phyloP scores from a whole-genome alignment of 2,888 invertebrate species.

The Amphimallon solstitiale region DNA sequence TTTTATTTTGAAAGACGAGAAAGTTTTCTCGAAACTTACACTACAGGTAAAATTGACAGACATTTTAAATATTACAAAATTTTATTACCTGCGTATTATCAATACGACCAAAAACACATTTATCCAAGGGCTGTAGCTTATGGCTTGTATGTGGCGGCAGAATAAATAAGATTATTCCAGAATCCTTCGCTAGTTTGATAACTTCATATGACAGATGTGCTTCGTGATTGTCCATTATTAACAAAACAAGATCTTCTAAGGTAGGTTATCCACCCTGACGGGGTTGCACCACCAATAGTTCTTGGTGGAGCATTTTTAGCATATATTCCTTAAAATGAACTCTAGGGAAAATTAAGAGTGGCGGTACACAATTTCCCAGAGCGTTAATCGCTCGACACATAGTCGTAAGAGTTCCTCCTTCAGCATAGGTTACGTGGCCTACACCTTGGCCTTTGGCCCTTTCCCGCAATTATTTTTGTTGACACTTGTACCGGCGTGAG shows the following conservation, averaged over 20 bases:
- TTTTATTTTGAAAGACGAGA: too few relatives aligned
- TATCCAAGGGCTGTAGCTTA: conserved; percentile 59
- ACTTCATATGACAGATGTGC: conserved; percentile 50
- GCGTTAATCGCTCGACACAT: background rate
- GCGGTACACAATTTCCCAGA: background rate
- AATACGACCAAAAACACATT: conserved; percentile 57
- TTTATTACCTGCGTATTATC: too few relatives aligned
- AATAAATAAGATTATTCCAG: conserved; percentile 57
- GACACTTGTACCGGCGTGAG: background rate
- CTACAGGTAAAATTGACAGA: too few relatives aligned
- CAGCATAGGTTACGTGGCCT: background rate
- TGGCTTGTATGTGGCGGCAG: conserved; percentile 59
- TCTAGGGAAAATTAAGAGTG: background rate
- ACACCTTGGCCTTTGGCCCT: background rate
- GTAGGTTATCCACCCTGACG: conserved; percentile 15
- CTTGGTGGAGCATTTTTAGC: background rate
- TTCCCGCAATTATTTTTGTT: background rate
- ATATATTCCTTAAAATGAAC: background rate
- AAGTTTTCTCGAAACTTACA: too few relatives aligned
- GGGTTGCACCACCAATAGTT: background rate
- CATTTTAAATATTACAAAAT: too few relatives aligned
- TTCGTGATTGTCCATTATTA: conserved; percentile 57
- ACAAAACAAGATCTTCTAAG: conserved; percentile 47
- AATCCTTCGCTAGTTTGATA: conserved; percentile 53
- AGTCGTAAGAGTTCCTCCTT: background rate